Conservation (phyloP, 2,797 vertebrate species). For the Eleutherodactylus coqui region DNA sequence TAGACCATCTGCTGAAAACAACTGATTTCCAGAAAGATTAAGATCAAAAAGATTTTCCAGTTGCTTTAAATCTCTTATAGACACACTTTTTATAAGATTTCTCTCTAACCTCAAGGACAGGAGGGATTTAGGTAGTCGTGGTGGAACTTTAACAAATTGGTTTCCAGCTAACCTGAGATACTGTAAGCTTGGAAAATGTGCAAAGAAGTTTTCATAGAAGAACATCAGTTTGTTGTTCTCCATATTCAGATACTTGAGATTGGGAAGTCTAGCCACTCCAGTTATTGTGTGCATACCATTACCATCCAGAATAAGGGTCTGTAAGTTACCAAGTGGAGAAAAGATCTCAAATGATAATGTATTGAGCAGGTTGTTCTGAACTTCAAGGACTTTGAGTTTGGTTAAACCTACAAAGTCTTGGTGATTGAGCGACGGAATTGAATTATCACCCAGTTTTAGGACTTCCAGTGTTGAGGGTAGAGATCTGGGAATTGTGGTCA, state of each 20-base stretch:
- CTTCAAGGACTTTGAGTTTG: slow-evolving; percentile 77
- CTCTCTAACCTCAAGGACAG: slow-evolving; percentile 79
- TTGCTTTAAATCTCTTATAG: slow-evolving; percentile 75
- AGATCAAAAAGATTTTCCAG: slow-evolving; percentile 77
- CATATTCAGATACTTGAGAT: slow-evolving; percentile 75
- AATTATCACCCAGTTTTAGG: slow-evolving; percentile 79
- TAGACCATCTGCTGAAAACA: slow-evolving; percentile 76
- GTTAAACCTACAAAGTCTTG: slow-evolving; percentile 77
- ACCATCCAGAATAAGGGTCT: slow-evolving; percentile 75
- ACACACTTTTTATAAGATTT: slow-evolving; percentile 77
- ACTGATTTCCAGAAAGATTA: slow-evolving; percentile 77
- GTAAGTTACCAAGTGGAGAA: slow-evolving; percentile 74
- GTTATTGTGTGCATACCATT: slow-evolving; percentile 76
- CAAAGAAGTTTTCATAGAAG: slow-evolving; percentile 73
- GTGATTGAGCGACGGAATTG: slow-evolving; percentile 71
- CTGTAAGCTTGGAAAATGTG: slow-evolving; percentile 72
- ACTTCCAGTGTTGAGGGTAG: slow-evolving; percentile 78
- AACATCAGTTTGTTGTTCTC: slow-evolving; percentile 76
- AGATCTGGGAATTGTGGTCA: slow-evolving; percentile 72
- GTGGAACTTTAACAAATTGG: slow-evolving; percentile 75
- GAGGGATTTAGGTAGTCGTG: slow-evolving; percentile 77
- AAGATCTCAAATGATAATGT: slow-evolving; percentile 68
- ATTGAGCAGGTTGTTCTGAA: slow-evolving; percentile 78
- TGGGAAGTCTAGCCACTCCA: slow-evolving; percentile 71
- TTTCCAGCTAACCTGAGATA: slow-evolving; percentile 80